Evolutionary conservation across 1,140 invertebrate species (phyloP).

Genomic region (Aphis gossypii): DNA sequence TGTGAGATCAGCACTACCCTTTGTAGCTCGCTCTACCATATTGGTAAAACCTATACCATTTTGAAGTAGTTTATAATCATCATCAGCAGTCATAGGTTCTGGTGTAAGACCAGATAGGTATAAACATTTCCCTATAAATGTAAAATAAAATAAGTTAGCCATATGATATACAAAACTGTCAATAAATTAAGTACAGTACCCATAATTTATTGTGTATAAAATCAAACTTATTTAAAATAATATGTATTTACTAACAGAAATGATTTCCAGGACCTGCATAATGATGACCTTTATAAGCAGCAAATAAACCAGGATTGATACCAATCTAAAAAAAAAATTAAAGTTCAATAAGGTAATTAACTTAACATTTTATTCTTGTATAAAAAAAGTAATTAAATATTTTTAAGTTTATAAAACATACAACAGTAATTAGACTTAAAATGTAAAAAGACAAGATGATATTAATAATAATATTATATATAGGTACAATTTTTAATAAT

Average conservation of each 20-base stretch:
- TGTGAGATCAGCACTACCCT: conserved; percentile 93
- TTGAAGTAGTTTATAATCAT: conserved; percentile 91
- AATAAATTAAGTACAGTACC: not conserved
- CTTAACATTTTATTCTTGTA: not conserved
- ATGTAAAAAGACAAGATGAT: no score
- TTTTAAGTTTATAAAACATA: not conserved
- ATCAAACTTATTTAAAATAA: not conserved
- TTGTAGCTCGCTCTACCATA: conserved; percentile 93
- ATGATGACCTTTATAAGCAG: conserved; percentile 96
- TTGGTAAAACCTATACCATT: conserved; percentile 98
- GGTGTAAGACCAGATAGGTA: conserved; percentile 92
- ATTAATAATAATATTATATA: no score
- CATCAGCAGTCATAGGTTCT: conserved; percentile 93
- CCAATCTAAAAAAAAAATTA: conserved; percentile 78
- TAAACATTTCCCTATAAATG: conserved; percentile 88
- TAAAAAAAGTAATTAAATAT: no score
- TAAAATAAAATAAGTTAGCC: conserved; percentile 37
- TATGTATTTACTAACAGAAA: conserved; percentile 81
- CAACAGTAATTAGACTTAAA: not conserved
- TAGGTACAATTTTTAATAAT: no score
- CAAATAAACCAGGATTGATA: conserved; percentile 95
- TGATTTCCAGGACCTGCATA: conserved; percentile 98
- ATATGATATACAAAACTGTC: not conserved
- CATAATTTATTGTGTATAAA: not conserved
- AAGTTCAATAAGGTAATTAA: conserved; percentile 50